A percentile compares a stretch with the other conserved stretches of the same genome.
Evolutionary conservation across 2,797 vertebrate genomes (phyloP).

Genomic region (Urophycis tenuis): DNA sequence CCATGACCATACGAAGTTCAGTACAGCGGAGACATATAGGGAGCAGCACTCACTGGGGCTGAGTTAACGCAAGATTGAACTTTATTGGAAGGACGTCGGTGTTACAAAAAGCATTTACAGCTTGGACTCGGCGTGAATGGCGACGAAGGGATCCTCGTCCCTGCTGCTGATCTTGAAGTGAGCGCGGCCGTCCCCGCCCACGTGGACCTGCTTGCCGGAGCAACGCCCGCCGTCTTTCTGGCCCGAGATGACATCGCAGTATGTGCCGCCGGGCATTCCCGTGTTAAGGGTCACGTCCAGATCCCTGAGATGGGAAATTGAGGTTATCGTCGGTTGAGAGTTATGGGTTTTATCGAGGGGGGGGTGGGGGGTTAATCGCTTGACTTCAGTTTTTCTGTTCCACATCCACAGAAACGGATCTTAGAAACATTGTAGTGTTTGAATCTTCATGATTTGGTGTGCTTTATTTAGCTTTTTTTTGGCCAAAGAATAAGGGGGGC

Average conservation of each 20-base stretch:
- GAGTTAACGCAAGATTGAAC: not conserved
- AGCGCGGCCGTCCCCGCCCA: conserved; percentile 71
- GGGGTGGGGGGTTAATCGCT: too few species aligned
- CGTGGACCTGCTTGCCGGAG: conserved; percentile 75
- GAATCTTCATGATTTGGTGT: not conserved
- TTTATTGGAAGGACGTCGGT: conserved; percentile 11
- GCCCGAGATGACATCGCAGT: conserved; percentile 91
- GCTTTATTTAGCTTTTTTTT: not conserved
- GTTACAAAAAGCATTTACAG: conserved; percentile 56
- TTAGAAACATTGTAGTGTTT: too few species aligned
- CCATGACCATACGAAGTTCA: not conserved
- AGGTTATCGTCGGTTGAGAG: not conserved
- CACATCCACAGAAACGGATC: too few species aligned
- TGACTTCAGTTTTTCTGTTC: too few species aligned
- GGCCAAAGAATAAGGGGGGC: too few species aligned
- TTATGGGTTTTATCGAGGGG: not conserved
- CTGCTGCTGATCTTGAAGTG: conserved; percentile 76
- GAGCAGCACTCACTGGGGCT: not conserved
- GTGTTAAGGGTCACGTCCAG: conserved; percentile 75
- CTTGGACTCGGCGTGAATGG: conserved; percentile 76
- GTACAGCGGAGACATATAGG: not conserved
- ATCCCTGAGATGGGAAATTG: conserved; percentile 59
- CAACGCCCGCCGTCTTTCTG: conserved; percentile 72
- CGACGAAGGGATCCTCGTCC: conserved; percentile 82
- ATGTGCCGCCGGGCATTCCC: conserved; percentile 80